Percentiles rank a stretch among this genome's conserved stretches.
These are phyloP conservation scores for Dreissena polymorpha DNA, from an alignment of 1,140 invertebrate species.

Conservation along the genomic window DNA sequence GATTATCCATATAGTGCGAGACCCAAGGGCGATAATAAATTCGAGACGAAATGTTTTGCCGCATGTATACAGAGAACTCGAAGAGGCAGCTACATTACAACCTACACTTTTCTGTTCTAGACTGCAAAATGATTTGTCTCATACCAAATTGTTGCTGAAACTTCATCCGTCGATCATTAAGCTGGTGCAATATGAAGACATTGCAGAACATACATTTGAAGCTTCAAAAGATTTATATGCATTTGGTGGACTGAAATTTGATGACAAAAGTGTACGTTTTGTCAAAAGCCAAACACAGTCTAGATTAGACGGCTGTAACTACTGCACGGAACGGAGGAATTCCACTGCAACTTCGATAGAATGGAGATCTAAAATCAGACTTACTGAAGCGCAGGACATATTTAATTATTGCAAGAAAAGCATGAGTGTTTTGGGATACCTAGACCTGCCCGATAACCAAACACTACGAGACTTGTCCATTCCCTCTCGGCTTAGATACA, in stretches of 20 bases:
- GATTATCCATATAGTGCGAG: no score
- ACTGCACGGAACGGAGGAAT: conserved; percentile 33
- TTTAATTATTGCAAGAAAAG: no score
- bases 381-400: no score
- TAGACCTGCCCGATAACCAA: conserved; percentile 4
- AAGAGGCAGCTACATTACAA: background rate
- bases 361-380: no score
- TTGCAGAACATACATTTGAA: conserved; percentile 24
- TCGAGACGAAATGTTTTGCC: conserved; percentile 32
- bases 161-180: no score
- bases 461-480: no score
- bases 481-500: no score
- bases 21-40: no score
- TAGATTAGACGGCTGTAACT: conserved; percentile 4
- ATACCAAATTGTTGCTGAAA: no score
- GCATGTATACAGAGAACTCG: background rate
- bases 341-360: conserved; percentile 24
- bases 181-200: conserved; percentile 3
- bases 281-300: background rate
- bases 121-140: no score
- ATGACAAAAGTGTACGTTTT: conserved; percentile 1
- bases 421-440: no score
- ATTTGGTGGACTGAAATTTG: no score
- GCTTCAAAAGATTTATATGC: background rate
- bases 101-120: background rate